A percentile compares a stretch with the other conserved stretches of the same genome.
Conservation (phyloP, 2,888 invertebrate species). For the Phrixothrix hirtus region DNA sequence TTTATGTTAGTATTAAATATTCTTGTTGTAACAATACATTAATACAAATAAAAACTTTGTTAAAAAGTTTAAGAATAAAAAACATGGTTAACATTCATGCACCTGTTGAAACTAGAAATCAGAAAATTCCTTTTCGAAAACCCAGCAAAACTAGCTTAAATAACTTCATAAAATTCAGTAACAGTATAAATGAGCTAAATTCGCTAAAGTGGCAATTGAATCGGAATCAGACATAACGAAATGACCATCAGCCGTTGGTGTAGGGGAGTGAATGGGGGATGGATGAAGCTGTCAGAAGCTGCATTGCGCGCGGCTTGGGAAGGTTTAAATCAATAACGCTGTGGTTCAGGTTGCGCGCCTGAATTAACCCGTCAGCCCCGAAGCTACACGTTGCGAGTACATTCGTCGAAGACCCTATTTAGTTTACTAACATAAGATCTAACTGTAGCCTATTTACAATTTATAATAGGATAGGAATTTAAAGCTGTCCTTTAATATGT, state of each 20-base stretch:
- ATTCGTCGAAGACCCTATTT: conserved; percentile 13
- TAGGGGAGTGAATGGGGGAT: conserved; percentile 30
- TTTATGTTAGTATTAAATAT: too few species aligned
- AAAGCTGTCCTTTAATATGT: too few species aligned
- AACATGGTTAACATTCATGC: conserved; percentile 2
- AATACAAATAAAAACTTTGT: too few species aligned
- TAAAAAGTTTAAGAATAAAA: too few species aligned
- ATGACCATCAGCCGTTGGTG: conserved; percentile 44
- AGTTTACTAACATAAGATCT: conserved; percentile 10
- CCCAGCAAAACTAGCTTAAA: conserved; percentile 25
- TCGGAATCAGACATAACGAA: conserved; percentile 47
- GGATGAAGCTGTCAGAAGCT: conserved; percentile 44
- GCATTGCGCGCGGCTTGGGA: conserved; percentile 45
- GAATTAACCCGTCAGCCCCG: conserved; percentile 42
- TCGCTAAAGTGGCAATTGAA: conserved; percentile 42
- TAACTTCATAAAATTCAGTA: conserved; percentile 32
- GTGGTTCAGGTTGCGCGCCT: conserved; percentile 43
- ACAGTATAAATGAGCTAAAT: conserved; percentile 35
- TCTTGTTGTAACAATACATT: too few species aligned
- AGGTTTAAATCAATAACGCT: conserved; percentile 46
- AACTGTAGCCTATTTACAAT: too few species aligned
- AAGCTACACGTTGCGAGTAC: conserved; percentile 30
- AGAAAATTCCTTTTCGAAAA: conserved; percentile 8
- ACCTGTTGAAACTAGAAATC: conserved; percentile 24
- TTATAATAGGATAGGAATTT: too few species aligned